Base-by-base conservation (phyloP, 2,888 invertebrate genomes). In the Byasa hedistus region DNA sequence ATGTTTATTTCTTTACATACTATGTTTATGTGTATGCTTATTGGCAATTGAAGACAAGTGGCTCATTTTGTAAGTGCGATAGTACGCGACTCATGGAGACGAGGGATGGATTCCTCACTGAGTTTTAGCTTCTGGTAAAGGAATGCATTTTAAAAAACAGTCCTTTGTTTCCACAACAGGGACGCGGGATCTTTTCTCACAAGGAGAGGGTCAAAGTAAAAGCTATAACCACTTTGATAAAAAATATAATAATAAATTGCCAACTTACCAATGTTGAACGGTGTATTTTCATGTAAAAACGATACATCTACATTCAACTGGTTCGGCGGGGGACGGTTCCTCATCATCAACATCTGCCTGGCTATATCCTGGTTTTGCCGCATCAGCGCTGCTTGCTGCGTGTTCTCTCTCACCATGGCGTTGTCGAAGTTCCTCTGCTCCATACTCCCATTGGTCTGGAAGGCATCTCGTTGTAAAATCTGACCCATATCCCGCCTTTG, bases 241-340 rank as follows among this genome's bases (percentile, higher is more conserved):
- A 15, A 44, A 15, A 17, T 44, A 44, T 17, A 17, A 19, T 44
- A 44, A 44, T 15, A 3, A 44, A 17, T 44, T 22, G 19, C 24
- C 8, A 48, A 64, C 57, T 51, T 12, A 91, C 91, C 89, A 57
- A 91, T 77, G 72, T 89, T 90, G 70, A 86, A 90, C 21, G 86
- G 89, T 61, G 85, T 78, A 64, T 87, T 89, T 65, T 91, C 91
- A 64, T 90, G 91, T 62, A 91, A 69, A 70, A 89, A 91, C 1
- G 88, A 87, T 2, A 91, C 91, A 59, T 91, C 91, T 0, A 91
- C 89, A 57, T 91, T 91, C 67, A 91, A 70, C 61, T 79, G 90
- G 68, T 85, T 90, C 0, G 89, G 87, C 10, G 89, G 90, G 0
- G 88, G 90, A 56, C 88, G 76, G 70, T 81, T 90, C 66, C 90